Conservation (phyloP, 2,113 vertebrate genomes). For the Otus sunia region DNA sequence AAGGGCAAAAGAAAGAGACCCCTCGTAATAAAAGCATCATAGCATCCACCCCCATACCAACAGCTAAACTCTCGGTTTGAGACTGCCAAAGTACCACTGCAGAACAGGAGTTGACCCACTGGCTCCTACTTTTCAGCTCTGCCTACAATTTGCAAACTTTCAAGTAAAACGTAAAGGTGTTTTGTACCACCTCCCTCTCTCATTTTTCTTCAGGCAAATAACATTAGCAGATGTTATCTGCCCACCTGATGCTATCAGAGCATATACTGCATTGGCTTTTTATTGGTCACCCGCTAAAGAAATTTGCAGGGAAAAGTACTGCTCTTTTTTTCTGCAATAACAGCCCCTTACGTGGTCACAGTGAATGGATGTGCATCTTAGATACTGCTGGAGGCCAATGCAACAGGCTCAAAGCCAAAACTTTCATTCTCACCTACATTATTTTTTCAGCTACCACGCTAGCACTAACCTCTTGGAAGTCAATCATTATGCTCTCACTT, state of each 20-base stretch:
- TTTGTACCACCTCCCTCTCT: background rate
- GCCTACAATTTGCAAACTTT: background rate
- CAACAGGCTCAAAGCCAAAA: background rate
- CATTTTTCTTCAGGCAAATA: background rate
- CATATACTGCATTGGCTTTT: background rate
- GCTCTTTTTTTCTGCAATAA: background rate
- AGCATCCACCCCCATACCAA: rapidly evolving
- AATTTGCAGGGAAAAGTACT: background rate
- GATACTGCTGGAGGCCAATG: background rate
- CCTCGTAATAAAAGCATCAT: background rate
- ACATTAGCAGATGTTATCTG: background rate
- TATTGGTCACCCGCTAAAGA: background rate
- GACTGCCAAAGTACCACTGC: background rate
- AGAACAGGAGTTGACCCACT: background rate
- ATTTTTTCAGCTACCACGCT: background rate
- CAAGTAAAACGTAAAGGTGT: background rate
- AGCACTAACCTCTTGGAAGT: background rate
- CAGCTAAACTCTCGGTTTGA: background rate
- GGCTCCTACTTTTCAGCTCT: background rate
- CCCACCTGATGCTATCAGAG: background rate
- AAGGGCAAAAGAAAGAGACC: background rate
- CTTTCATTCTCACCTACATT: background rate
- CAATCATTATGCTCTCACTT: background rate
- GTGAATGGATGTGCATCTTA: rapidly evolving
- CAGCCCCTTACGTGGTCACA: background rate